Evolutionary conservation across 53 echinoderm and acorn worm species (phyloP).

Genomic region (Apostichopus leukothele): DNA sequence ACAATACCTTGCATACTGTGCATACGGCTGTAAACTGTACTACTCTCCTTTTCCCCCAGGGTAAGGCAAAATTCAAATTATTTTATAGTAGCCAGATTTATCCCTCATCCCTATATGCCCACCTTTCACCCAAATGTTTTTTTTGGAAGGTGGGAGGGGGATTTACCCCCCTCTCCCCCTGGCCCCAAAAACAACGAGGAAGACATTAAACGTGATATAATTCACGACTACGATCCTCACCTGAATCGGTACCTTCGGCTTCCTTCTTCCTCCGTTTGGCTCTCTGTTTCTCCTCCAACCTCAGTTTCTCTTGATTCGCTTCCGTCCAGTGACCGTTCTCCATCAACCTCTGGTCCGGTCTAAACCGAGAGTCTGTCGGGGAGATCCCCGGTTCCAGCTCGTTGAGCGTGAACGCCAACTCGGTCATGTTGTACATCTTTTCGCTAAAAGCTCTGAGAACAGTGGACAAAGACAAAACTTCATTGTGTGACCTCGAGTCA

Average conservation of each 20-base stretch:
- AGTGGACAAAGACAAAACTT: not conserved
- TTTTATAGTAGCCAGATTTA: no score
- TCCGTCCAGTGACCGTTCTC: slow-evolving; percentile 94
- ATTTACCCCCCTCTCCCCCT: no score
- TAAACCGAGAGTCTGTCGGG: slow-evolving; percentile 81
- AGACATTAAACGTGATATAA: no score
- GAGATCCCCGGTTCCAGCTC: slow-evolving; percentile 80
- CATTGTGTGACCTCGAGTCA: not conserved
- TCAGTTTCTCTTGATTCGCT: slow-evolving; percentile 90
- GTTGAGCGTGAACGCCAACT: slow-evolving; percentile 87
- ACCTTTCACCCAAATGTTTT: no score
- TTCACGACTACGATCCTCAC: slow-evolving; percentile 6
- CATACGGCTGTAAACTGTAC: no score
- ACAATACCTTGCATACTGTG: no score
- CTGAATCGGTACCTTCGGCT: slow-evolving; percentile 81
- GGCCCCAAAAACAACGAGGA: no score
- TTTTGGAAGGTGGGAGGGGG: no score
- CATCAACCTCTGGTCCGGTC: slow-evolving; percentile 95
- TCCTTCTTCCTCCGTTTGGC: slow-evolving; percentile 83
- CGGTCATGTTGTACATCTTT: slow-evolving; percentile 90
- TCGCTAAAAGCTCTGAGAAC: slow-evolving; percentile 49
- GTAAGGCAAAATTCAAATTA: no score
- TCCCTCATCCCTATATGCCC: no score
- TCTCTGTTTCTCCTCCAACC: slow-evolving; percentile 94
- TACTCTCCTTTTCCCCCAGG: no score